Percentiles rank a stretch among this genome's conserved stretches.
These are phyloP conservation scores for Theristicus caerulescens DNA, from an alignment of 2,113 vertebrate genomes.

Conservation along the genomic window DNA sequence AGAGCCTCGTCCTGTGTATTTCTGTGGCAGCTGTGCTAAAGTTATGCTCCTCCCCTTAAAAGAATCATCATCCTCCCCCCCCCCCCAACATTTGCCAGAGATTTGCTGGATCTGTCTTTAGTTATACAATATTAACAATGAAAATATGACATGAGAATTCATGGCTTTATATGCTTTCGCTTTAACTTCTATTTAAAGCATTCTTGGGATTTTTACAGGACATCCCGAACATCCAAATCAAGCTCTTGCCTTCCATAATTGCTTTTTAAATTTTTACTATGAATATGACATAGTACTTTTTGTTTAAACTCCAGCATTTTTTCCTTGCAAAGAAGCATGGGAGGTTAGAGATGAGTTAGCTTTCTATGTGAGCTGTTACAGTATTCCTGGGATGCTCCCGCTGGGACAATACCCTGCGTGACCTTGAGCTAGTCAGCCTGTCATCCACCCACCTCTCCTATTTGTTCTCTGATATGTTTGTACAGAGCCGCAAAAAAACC, in stretches of 20 bases:
- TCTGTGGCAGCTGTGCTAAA: constrained; percentile 19
- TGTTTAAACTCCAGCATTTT: neutral
- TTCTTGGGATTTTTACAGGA: neutral
- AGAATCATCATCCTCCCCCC: neutral
- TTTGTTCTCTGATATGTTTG: neutral
- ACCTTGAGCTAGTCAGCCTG: neutral
- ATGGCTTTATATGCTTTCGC: neutral
- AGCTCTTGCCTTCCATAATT: neutral
- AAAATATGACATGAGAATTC: neutral
- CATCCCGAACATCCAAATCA: neutral
- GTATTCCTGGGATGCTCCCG: neutral
- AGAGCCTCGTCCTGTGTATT: neutral
- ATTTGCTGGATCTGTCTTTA: neutral
- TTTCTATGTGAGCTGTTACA: neutral
- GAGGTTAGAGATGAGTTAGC: neutral
- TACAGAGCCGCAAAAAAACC: neutral
- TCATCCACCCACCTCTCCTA: neutral
- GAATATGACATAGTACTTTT: neutral
- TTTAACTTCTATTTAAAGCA: neutral
- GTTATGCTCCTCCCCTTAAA: neutral
- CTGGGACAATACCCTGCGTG: neutral
- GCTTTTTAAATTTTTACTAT: neutral
- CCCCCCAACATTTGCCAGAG: neutral
- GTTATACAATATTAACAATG: neutral
- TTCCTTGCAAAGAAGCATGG: neutral